Conservation (phyloP, 2,113 vertebrate genomes). For the Hydrolagus affinis region DNA sequence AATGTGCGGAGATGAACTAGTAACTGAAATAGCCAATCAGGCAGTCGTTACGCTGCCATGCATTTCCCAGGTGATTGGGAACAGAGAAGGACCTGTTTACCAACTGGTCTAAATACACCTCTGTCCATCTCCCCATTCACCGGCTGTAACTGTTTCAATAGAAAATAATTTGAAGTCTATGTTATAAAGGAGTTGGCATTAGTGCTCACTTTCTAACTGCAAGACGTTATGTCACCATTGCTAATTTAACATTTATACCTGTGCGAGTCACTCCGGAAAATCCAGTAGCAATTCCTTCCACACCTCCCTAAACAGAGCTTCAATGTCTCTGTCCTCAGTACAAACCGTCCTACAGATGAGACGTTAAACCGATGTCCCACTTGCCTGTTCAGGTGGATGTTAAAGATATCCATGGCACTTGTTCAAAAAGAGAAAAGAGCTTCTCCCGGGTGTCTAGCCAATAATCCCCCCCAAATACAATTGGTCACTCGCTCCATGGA, state of each 20-base stretch:
- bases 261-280: not conserved
- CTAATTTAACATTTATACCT: not conserved
- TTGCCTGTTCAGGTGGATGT: no score
- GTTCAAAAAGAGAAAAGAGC: no score
- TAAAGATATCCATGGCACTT: no score
- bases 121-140: no score
- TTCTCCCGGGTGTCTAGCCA: no score
- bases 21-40: not conserved
- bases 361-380: no score
- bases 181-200: not conserved
- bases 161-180: conserved; percentile 9
- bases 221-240: not conserved
- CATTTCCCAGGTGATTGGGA: not conserved
- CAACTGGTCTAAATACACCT: not conserved
- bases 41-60: not conserved
- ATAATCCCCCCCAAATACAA: no score
- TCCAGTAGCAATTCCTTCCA: not conserved
- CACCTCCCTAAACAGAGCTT: not conserved
- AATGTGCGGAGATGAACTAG: not conserved
- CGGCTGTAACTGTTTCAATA: not conserved
- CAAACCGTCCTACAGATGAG: no score
- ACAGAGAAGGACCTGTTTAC: not conserved
- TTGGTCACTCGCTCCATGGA: no score
- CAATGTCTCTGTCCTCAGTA: not conserved
- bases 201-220: no score